Evolutionary conservation across 2,888 invertebrate genomes (phyloP).

Genomic region (Scaptomyza flava): DNA sequence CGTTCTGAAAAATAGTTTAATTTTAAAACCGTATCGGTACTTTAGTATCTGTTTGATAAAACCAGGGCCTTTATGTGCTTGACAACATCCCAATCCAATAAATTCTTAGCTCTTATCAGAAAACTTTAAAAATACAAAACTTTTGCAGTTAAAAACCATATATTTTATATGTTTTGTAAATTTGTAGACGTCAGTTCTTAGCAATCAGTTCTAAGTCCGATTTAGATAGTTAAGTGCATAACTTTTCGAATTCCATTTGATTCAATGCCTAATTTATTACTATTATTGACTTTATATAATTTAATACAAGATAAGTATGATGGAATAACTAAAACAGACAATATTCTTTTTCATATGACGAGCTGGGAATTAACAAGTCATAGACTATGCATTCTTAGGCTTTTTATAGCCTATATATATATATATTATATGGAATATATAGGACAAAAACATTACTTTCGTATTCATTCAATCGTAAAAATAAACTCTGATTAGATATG

Average conservation of each 20-base stretch:
- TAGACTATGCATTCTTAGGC: background rate
- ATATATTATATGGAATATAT: constrained; percentile 4
- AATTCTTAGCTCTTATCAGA: background rate
- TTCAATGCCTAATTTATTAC: background rate
- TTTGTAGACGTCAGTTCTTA: too few relatives aligned
- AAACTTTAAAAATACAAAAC: background rate
- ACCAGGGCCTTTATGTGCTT: background rate
- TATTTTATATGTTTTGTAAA: too few relatives aligned
- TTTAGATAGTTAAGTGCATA: too few relatives aligned
- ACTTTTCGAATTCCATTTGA: too few relatives aligned
- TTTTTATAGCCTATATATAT: constrained; percentile 6
- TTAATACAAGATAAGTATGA: background rate
- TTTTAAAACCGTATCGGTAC: background rate
- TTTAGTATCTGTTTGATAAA: background rate
- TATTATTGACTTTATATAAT: background rate
- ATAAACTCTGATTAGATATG: constrained; percentile 6
- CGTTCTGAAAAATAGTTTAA: background rate
- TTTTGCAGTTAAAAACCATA: too few relatives aligned
- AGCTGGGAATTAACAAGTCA: constrained; percentile 1
- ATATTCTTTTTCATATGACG: background rate
- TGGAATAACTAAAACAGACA: background rate
- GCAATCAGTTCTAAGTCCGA: too few relatives aligned
- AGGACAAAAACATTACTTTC: background rate
- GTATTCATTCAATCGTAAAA: background rate
- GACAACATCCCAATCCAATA: background rate